phyloP scores from a whole-genome alignment of 2,797 vertebrate genomes.

The Eurystomus glaucurus region DNA sequence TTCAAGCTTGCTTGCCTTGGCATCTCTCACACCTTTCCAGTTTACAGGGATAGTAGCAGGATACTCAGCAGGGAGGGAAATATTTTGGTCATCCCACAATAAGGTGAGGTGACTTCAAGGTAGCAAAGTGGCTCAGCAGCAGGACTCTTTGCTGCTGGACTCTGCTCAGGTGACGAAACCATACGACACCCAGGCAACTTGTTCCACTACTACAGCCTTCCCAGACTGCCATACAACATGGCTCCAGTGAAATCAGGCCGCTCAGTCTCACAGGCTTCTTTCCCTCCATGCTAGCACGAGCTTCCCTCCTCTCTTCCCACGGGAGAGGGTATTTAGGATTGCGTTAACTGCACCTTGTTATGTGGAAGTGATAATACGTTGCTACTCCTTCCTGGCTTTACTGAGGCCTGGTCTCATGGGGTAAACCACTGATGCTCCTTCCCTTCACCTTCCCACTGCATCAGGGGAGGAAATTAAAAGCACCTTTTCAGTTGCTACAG shows the following conservation, averaged over 20 bases:
- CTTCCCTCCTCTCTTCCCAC: background rate
- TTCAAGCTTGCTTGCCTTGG: slow-evolving; percentile 36
- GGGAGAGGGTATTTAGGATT: background rate
- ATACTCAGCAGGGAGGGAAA: background rate
- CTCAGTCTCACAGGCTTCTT: background rate
- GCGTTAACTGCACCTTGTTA: background rate
- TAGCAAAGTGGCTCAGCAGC: background rate
- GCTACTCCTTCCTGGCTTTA: background rate
- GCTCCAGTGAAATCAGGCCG: background rate
- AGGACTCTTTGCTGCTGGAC: background rate
- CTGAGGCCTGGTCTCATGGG: background rate
- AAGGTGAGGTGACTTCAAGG: background rate
- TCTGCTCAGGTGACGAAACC: background rate
- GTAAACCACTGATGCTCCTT: background rate
- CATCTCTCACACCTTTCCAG: background rate
- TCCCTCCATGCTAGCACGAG: background rate
- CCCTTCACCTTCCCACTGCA: background rate
- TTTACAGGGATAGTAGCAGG: background rate
- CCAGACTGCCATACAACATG: background rate
- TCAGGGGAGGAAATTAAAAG: background rate
- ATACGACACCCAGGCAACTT: background rate
- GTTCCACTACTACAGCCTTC: background rate
- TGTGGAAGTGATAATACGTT: background rate
- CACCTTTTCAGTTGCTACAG: background rate
- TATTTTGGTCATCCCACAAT: background rate